Conservation (phyloP, 2,888 invertebrate genomes). For the Steinernema carpocapsae region DNA sequence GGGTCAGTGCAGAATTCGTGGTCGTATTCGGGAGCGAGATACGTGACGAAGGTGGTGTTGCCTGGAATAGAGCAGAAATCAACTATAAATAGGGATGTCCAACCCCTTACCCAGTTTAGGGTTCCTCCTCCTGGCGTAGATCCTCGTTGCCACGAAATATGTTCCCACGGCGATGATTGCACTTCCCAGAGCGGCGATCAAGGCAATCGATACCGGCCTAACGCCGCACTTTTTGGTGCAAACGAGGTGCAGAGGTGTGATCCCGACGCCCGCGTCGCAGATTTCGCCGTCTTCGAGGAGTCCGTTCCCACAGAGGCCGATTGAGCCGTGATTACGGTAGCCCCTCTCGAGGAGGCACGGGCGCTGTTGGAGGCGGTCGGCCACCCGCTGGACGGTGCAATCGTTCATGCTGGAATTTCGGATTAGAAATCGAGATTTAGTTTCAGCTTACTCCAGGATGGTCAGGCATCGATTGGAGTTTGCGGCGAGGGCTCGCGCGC, state of each 20-base stretch:
- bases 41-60: constrained; percentile 14
- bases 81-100: no score
- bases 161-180: background rate
- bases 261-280: constrained; percentile 48
- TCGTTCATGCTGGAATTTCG: constrained; percentile 17
- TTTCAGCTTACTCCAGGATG: background rate
- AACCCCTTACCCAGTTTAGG: constrained; percentile 2
- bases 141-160: background rate
- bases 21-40: constrained; percentile 16
- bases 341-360: background rate
- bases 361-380: background rate
- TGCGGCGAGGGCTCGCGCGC: background rate
- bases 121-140: background rate
- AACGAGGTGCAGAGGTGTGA: constrained; percentile 36
- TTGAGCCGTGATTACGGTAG: background rate
- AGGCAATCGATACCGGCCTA: constrained; percentile 1
- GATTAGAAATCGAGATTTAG: background rate
- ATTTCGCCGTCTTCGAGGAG: constrained; percentile 51
- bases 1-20: constrained; percentile 31
- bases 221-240: constrained; percentile 10
- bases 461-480: constrained; percentile 11
- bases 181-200: constrained; percentile 5
- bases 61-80: background rate
- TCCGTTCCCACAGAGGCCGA: constrained; percentile 51
- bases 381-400: constrained; percentile 19